phyloP scores from a whole-genome alignment of 2,113 vertebrate species.

The Eulemur macaco region DNA sequence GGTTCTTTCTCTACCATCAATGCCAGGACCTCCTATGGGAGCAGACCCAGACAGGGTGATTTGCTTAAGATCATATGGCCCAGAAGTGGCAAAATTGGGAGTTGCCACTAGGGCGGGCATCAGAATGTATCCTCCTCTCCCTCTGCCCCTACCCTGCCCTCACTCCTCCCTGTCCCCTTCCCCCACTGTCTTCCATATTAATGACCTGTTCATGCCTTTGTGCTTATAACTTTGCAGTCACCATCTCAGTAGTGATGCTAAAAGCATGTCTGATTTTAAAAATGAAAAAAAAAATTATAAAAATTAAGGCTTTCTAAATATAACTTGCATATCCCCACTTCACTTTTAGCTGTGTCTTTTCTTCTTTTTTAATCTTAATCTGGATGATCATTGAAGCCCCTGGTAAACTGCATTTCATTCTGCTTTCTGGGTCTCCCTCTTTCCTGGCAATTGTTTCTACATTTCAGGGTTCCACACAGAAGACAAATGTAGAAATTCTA shows the following conservation, averaged over 20 bases:
- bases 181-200: neutral
- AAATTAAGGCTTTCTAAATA: neutral
- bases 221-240: neutral
- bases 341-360: neutral
- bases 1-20: neutral
- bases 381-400: neutral
- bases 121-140: rapidly evolving
- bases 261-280: neutral
- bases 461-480: neutral
- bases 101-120: neutral
- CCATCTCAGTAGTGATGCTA: neutral
- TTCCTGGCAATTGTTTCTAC: neutral
- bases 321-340: neutral
- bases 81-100: neutral
- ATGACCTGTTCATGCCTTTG: neutral
- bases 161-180: too few species aligned
- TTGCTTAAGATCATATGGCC: neutral
- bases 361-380: neutral
- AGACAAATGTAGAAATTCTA: neutral
- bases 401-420: neutral
- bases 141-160: rapidly evolving
- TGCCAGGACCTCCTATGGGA: neutral
- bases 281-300: neutral
- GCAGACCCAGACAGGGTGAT: neutral
- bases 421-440: neutral